These are phyloP conservation scores for Microctonus brassicae DNA, from an alignment of 2,888 invertebrate species.

Conservation along the genomic window DNA sequence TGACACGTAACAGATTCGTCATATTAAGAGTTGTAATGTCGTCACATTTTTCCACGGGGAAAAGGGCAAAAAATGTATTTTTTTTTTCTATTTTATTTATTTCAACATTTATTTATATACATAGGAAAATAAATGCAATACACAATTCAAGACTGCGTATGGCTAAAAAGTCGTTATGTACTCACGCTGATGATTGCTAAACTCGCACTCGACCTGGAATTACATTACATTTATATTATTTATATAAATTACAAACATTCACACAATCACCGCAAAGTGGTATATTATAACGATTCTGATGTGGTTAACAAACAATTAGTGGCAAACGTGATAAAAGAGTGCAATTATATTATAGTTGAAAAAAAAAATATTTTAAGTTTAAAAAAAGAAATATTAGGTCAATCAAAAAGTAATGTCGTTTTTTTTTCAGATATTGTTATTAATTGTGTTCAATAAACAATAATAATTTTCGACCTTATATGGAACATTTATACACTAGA, in stretches of 20 bases:
- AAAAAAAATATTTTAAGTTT: slow-evolving; percentile 3
- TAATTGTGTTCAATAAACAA: too few species aligned
- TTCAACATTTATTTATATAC: slow-evolving; percentile 21
- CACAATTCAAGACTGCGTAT: slow-evolving; percentile 23
- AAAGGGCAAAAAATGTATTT: slow-evolving; percentile 13
- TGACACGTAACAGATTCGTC: too few species aligned
- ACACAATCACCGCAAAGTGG: background rate
- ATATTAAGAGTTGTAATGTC: too few species aligned
- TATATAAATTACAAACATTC: background rate
- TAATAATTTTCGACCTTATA: too few species aligned
- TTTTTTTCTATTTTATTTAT: slow-evolving; percentile 21
- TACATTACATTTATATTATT: slow-evolving; percentile 14
- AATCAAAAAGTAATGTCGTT: too few species aligned
- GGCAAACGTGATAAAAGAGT: slow-evolving; percentile 24
- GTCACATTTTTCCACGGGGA: slow-evolving; percentile 10
- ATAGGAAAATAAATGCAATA: slow-evolving; percentile 4
- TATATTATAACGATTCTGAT: slow-evolving; percentile 25
- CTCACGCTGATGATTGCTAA: slow-evolving; percentile 30
- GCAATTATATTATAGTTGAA: slow-evolving; percentile 1
- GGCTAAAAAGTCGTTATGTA: slow-evolving; percentile 19
- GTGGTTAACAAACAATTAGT: slow-evolving; percentile 29
- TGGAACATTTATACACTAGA: too few species aligned
- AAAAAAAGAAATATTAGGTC: background rate
- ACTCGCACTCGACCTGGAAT: slow-evolving; percentile 24
- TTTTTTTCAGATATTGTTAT: too few species aligned